phyloP scores from a whole-genome alignment of 2,113 vertebrate genomes.

The Cephalophus harveyi region DNA sequence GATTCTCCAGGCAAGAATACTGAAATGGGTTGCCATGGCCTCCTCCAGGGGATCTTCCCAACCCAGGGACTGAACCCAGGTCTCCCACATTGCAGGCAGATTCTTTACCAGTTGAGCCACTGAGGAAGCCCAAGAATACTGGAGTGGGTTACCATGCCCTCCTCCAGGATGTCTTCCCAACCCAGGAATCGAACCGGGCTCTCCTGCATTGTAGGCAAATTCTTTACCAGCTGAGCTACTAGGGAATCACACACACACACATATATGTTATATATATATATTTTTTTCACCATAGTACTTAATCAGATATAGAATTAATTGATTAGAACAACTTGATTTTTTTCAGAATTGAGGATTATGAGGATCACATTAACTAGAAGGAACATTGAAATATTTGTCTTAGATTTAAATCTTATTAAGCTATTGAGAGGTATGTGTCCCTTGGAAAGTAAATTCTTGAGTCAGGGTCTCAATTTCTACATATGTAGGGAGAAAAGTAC shows the following conservation, averaged over 20 bases:
- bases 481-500: not conserved
- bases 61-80: not conserved
- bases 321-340: not conserved
- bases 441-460: not conserved
- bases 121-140: not conserved
- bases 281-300: slow-evolving; percentile 10
- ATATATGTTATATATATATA: not conserved
- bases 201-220: not conserved
- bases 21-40: not conserved
- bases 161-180: not conserved
- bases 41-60: not conserved
- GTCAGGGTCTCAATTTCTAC: not conserved
- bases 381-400: not conserved
- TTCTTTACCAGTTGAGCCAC: not conserved
- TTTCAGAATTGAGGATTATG: not conserved
- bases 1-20: not conserved
- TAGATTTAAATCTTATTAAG: not conserved
- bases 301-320: not conserved
- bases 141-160: not conserved
- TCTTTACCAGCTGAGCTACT: not conserved
- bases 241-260: not conserved
- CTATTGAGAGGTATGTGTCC: not conserved
- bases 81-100: not conserved
- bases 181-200: not conserved
- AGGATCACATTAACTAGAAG: not conserved